phyloP scores from a whole-genome alignment of 2,888 invertebrate genomes.

The Anticlea derivata region DNA sequence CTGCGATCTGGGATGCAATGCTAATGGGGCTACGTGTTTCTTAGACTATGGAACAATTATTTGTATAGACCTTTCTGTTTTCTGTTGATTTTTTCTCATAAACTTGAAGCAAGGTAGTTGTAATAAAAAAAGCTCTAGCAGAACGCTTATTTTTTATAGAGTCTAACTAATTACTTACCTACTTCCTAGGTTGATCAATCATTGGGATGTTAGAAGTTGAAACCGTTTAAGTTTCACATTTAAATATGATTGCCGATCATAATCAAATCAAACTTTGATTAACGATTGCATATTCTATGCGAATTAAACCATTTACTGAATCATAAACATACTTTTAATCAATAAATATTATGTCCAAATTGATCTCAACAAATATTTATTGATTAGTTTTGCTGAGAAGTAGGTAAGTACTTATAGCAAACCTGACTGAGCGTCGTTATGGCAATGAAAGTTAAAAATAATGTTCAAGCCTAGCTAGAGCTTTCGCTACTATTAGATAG shows the following conservation, averaged over 20 bases:
- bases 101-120: no score
- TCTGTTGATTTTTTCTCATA: no score
- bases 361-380: conserved; percentile 35
- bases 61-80: no score
- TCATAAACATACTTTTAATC: conserved; percentile 32
- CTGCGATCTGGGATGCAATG: conserved; percentile 22
- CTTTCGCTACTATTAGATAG: no score
- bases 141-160: no score
- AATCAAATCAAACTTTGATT: conserved; percentile 37
- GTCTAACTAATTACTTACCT: background rate
- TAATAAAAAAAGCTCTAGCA: no score
- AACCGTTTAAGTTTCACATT: conserved; percentile 19
- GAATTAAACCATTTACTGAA: conserved; percentile 29
- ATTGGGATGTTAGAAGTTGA: conserved; percentile 8
- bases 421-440: background rate
- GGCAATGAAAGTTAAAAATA: no score
- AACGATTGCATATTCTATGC: conserved; percentile 35
- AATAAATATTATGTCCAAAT: conserved; percentile 31
- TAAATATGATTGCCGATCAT: conserved; percentile 37
- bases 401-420: background rate
- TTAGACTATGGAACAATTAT: background rate
- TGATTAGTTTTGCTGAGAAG: conserved; percentile 20
- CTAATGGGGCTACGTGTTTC: conserved; percentile 34
- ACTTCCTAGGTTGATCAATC: conserved; percentile 6
- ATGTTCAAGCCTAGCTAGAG: no score